These are phyloP conservation scores for Micronisus gabar DNA, from an alignment of 2,113 vertebrate species.

Conservation along the genomic window DNA sequence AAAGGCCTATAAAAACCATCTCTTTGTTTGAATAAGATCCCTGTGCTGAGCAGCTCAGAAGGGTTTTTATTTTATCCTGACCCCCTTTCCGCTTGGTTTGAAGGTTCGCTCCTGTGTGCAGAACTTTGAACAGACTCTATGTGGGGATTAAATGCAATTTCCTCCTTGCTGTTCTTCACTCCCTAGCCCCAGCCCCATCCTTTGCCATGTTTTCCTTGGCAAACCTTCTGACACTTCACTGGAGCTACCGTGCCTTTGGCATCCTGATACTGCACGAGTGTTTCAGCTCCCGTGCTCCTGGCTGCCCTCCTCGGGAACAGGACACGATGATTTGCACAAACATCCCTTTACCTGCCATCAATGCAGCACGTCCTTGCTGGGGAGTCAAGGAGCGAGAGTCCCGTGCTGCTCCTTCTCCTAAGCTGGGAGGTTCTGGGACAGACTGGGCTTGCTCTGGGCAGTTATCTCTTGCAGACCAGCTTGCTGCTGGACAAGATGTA, in stretches of 20 bases:
- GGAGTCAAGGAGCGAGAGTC: not conserved
- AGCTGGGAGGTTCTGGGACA: not conserved
- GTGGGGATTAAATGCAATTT: constrained; percentile 33
- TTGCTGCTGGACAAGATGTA: not conserved
- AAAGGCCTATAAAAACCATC: not conserved
- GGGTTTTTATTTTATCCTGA: constrained; percentile 29
- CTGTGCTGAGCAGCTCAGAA: constrained; percentile 8
- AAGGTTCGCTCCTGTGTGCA: not conserved
- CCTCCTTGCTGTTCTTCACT: constrained; percentile 15
- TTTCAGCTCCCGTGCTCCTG: constrained; percentile 2
- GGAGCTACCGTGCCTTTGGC: constrained; percentile 19
- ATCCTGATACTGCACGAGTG: not conserved
- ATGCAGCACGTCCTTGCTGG: not conserved
- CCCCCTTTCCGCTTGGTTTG: not conserved
- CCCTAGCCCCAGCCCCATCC: not conserved
- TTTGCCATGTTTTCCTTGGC: constrained; percentile 60
- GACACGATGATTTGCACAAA: not conserved
- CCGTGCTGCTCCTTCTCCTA: not conserved
- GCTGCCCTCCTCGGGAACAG: not conserved
- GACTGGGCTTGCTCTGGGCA: not conserved
- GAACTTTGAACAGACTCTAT: not conserved
- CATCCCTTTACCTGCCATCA: not conserved
- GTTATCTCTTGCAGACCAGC: not conserved
- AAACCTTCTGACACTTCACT: constrained; percentile 35
- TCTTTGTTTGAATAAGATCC: constrained; percentile 9